These are phyloP conservation scores for Drosophila emarginata DNA, from an alignment of 2,888 invertebrate species.

Conservation along the genomic window DNA sequence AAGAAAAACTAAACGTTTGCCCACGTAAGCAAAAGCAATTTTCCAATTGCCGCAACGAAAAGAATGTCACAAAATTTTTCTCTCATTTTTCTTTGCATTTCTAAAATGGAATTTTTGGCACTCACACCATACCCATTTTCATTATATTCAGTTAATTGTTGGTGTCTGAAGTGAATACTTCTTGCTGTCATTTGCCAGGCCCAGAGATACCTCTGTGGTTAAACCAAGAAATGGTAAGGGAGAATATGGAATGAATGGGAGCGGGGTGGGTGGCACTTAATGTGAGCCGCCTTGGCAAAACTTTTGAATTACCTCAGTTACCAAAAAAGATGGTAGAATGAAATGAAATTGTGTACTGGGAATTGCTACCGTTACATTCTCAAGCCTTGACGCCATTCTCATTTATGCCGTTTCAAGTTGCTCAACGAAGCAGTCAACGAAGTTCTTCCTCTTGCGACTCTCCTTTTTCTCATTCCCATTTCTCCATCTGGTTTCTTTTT, in stretches of 20 bases:
- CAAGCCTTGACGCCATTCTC: slow-evolving; percentile 38
- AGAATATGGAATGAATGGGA: background rate
- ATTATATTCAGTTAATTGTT: slow-evolving; percentile 59
- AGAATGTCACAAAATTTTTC: slow-evolving; percentile 65
- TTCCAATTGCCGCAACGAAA: slow-evolving; percentile 70
- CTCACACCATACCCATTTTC: background rate
- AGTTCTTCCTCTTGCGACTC: slow-evolving; percentile 13
- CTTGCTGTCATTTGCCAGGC: slow-evolving; percentile 65
- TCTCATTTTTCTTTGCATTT: slow-evolving; percentile 48
- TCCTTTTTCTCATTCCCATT: background rate
- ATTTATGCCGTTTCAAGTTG: slow-evolving; percentile 78
- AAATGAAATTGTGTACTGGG: slow-evolving; percentile 33
- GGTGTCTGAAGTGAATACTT: slow-evolving; percentile 67
- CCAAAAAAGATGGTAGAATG: slow-evolving; percentile 34
- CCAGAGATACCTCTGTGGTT: slow-evolving; percentile 39
- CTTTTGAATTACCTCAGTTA: slow-evolving; percentile 78
- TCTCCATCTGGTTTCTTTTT: background rate
- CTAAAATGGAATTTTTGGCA: slow-evolving; percentile 1
- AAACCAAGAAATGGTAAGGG: background rate
- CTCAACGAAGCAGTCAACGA: slow-evolving; percentile 62
- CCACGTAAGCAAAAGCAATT: slow-evolving; percentile 76
- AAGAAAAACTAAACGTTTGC: slow-evolving; percentile 56
- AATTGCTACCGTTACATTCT: slow-evolving; percentile 61
- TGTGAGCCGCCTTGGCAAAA: slow-evolving; percentile 63
- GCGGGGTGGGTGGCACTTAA: slow-evolving; percentile 62